Evolutionary conservation across 2,888 invertebrate species (phyloP).

Genomic region (Himalopsyche kuldschensis): DNA sequence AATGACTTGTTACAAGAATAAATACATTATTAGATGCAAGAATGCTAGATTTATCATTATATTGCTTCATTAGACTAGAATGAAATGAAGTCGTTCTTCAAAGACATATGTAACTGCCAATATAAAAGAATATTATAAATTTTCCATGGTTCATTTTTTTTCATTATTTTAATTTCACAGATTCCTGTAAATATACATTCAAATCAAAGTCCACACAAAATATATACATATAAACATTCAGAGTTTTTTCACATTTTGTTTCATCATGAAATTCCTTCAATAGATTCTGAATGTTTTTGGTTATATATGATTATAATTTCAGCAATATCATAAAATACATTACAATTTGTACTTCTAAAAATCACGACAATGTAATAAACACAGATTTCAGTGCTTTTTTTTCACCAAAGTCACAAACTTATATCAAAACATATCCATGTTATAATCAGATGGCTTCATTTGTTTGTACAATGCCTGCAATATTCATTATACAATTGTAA

Average conservation of each 20-base stretch:
- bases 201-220: not conserved
- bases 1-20: not conserved
- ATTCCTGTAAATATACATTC: not conserved
- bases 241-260: not conserved
- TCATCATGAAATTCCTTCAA: not conserved
- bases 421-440: not conserved
- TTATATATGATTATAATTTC: not conserved
- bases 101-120: not conserved
- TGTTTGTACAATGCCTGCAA: too few species aligned
- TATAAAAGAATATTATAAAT: not conserved
- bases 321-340: not conserved
- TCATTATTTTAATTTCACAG: not conserved
- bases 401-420: not conserved
- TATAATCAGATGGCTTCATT: not conserved
- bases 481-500: too few species aligned
- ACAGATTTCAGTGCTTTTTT: not conserved
- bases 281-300: not conserved
- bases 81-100: not conserved
- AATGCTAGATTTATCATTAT: not conserved
- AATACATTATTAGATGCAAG: not conserved
- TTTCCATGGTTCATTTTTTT: not conserved
- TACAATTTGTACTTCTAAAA: not conserved
- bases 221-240: not conserved
- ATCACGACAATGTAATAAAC: not conserved
- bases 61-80: not conserved